Percentiles rank a stretch among this genome's conserved stretches.
Conservation (phyloP, 1,140 invertebrate genomes). For the Diplogasteroides magnus region DNA sequence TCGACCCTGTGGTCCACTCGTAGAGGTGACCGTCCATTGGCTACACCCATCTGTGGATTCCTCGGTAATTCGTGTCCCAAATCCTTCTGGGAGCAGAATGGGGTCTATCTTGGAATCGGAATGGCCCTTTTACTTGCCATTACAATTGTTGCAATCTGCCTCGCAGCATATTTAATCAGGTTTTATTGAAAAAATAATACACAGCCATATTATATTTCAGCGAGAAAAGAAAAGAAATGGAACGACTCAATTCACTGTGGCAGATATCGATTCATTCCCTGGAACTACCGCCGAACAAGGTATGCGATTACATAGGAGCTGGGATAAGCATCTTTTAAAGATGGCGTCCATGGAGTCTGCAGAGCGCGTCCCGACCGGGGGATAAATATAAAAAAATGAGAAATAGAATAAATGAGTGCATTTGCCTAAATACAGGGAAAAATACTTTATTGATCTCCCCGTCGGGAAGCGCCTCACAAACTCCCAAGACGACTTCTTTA, state of each 20-base stretch:
- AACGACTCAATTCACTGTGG: constrained; percentile 9
- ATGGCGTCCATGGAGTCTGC: too few species aligned
- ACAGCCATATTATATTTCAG: not conserved
- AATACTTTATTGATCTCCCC: too few species aligned
- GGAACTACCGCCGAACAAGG: constrained; percentile 3
- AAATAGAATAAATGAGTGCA: too few species aligned
- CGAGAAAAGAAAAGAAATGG: not conserved
- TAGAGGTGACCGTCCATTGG: constrained; percentile 10
- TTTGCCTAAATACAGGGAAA: too few species aligned
- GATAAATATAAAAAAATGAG: too few species aligned
- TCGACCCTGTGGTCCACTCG: constrained; percentile 21
- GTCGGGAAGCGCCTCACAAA: too few species aligned
- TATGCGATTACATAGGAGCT: too few species aligned
- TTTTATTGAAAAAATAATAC: not conserved
- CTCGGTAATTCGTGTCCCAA: constrained; percentile 2
- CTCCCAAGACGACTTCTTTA: too few species aligned
- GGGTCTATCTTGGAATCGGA: constrained; percentile 5
- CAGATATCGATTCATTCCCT: constrained; percentile 18
- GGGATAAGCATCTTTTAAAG: too few species aligned
- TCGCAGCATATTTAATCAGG: not conserved
- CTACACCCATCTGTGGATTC: constrained; percentile 8
- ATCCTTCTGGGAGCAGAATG: not conserved
- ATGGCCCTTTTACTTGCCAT: not conserved
- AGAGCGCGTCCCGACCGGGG: too few species aligned
- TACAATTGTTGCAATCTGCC: not conserved